Percentiles rank a stretch among this genome's conserved stretches.
Conservation (phyloP, 2,113 vertebrate genomes). For the Odocoileus virginianus region DNA sequence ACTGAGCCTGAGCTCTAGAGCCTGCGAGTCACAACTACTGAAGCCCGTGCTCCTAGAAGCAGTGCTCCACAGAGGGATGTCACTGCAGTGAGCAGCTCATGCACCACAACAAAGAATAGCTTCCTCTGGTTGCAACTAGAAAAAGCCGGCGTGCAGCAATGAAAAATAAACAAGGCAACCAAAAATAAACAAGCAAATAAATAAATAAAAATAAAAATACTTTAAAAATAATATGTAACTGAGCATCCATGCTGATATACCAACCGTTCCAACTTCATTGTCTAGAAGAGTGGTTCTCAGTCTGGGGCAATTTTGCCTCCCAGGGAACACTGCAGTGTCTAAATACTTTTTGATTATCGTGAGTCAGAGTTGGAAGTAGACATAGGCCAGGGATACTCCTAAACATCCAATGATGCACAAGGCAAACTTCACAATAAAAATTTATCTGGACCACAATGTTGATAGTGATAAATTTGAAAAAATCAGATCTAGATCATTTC, state of each 20-base stretch:
- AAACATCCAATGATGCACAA: neutral
- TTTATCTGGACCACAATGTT: neutral
- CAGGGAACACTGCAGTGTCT: neutral
- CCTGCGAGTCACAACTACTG: neutral
- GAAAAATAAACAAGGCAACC: neutral
- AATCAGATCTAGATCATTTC: neutral
- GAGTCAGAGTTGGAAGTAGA: neutral
- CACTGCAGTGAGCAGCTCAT: neutral
- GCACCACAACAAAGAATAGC: neutral
- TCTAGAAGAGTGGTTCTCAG: neutral
- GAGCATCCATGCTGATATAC: neutral
- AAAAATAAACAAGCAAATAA: neutral
- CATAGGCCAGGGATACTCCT: neutral
- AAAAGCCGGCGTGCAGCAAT: rapidly evolving
- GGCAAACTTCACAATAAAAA: neutral
- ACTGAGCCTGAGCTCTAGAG: neutral
- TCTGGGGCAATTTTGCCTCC: neutral
- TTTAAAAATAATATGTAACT: neutral
- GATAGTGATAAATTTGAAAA: neutral
- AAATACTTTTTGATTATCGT: neutral
- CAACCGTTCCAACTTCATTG: neutral
- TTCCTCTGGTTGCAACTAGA: neutral
- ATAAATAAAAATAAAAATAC: neutral
- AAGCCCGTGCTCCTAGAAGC: neutral
- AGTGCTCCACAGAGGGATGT: neutral